Evolutionary conservation across 1,140 invertebrate species (phyloP), one percentile per base, ranked within the genome.

Genomic region (Drosophila kepulauana): DNA sequence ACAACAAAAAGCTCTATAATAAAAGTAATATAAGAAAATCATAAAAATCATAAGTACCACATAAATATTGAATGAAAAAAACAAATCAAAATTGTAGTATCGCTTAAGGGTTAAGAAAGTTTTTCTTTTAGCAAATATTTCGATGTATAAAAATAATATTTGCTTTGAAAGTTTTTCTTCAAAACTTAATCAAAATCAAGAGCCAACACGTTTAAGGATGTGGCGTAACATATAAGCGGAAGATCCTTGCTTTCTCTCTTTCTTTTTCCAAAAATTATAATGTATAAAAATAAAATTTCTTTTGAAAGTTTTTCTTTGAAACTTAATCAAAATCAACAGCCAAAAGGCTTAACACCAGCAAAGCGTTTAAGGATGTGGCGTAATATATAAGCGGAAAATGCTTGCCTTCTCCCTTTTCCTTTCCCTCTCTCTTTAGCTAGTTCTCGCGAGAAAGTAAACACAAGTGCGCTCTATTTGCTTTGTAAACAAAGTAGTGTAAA

Each of bases 1-100:
- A 75, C 73, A 75, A 75, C 66, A 71, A 75, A 75, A 75, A 75
- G 73, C 68, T 51, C 73, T 75, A 71, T 35, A 71, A 75, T 28
- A 28, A 75, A 71, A 71, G 51, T 35, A 30, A 75, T 71, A 41
- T 67, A 38, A 33, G 7, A 38, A 52, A 58, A 68, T 16, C 35
- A 56, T 41, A 71, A 64, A n/a, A 58, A 48, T 58, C 0, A 49
- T n/a, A 68, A 58, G 10, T 35, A 58, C 5, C 8, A 30, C 41
- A 59, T 15, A 10, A 43, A 20, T 35, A 11, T 30, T 48, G 46
- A 48, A 5, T 16, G n/a, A 43, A 6, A 38, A 38, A 38, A 38
- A 5, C 11, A 6, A 43, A 38, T 38, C 35, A 38, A 43, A 43
- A 43, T 13, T 25, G 20, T 25, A n/a, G 5, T 13, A 43, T 13